Percentiles rank a stretch among this genome's conserved stretches.
Conservation (phyloP, 2,888 invertebrate genomes). For the Heteromurus nitidus region DNA sequence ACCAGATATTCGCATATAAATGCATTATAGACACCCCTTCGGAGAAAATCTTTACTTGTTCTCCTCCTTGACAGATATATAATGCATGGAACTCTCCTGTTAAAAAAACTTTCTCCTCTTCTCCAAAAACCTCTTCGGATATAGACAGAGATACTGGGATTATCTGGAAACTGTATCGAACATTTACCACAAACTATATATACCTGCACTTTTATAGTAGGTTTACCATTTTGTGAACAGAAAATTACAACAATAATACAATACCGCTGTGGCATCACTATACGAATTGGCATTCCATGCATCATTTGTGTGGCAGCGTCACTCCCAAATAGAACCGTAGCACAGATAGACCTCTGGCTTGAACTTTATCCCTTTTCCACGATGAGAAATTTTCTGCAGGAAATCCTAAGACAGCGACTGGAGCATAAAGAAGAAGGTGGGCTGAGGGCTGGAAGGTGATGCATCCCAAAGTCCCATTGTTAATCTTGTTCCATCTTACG, state of each 20-base stretch:
- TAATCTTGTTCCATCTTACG: slow-evolving; percentile 30
- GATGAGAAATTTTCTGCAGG: too few relatives aligned
- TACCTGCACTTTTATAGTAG: not conserved
- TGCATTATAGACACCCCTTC: slow-evolving; percentile 28
- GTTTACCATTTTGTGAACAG: not conserved
- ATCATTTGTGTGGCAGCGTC: too few relatives aligned
- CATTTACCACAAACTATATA: not conserved
- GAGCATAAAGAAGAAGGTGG: too few relatives aligned
- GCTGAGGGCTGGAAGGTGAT: not conserved
- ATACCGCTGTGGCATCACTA: slow-evolving; percentile 5
- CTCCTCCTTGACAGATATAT: slow-evolving; percentile 25
- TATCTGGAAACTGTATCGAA: not conserved
- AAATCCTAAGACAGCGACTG: too few relatives aligned
- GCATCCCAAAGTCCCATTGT: slow-evolving; percentile 55
- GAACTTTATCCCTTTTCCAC: too few relatives aligned
- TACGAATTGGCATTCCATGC: slow-evolving; percentile 8
- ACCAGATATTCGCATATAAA: slow-evolving; percentile 22
- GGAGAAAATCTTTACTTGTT: slow-evolving; percentile 24
- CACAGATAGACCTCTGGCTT: too few relatives aligned
- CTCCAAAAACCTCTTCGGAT: too few relatives aligned
- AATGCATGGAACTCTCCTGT: too few relatives aligned
- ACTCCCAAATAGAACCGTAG: too few relatives aligned
- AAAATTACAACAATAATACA: slow-evolving; percentile 19
- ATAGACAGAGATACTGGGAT: not conserved
- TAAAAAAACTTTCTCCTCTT: too few relatives aligned